Evolutionary conservation across 2,888 invertebrate genomes (phyloP).

Genomic region (Venustoraphidia nigricollis): DNA sequence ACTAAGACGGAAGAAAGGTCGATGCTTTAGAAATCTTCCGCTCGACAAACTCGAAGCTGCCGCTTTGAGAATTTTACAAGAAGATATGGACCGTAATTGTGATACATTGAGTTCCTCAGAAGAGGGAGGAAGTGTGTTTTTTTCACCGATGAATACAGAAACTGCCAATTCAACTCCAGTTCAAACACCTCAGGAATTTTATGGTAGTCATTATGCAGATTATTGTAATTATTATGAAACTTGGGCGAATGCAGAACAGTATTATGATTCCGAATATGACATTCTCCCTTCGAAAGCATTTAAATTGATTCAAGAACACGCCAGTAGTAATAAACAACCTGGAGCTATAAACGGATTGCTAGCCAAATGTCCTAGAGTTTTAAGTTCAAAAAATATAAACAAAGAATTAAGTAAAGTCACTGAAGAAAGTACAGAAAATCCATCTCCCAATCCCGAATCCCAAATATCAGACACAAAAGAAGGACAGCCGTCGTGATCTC

Average conservation of each 20-base stretch:
- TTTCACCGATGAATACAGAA: constrained; percentile 21
- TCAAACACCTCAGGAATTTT: constrained; percentile 30
- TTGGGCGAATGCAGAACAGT: constrained; percentile 26
- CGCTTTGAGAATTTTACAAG: constrained; percentile 37
- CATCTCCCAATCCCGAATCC: constrained; percentile 14
- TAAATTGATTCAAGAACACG: constrained; percentile 34
- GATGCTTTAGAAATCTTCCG: constrained; percentile 34
- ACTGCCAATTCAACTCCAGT: constrained; percentile 33
- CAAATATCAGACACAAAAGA: constrained; percentile 16
- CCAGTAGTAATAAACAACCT: constrained; percentile 21
- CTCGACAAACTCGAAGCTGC: constrained; percentile 41
- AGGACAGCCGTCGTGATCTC: constrained; percentile 18
- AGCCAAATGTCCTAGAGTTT: constrained; percentile 45
- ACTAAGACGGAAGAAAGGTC: constrained; percentile 35
- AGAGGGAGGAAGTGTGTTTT: constrained; percentile 19
- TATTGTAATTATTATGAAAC: constrained; percentile 37
- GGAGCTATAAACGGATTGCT: constrained; percentile 32
- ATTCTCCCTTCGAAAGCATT: constrained; percentile 41
- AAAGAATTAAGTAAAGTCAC: constrained; percentile 30
- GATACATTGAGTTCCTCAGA: constrained; percentile 27
- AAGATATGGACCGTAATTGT: constrained; percentile 33
- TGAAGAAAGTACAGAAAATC: constrained; percentile 11
- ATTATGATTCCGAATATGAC: constrained; percentile 24
- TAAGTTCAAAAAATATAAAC: constrained; percentile 40
- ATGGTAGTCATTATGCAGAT: constrained; percentile 30